Conservation (phyloP, 1,140 invertebrate species). For the Pantala flavescens region DNA sequence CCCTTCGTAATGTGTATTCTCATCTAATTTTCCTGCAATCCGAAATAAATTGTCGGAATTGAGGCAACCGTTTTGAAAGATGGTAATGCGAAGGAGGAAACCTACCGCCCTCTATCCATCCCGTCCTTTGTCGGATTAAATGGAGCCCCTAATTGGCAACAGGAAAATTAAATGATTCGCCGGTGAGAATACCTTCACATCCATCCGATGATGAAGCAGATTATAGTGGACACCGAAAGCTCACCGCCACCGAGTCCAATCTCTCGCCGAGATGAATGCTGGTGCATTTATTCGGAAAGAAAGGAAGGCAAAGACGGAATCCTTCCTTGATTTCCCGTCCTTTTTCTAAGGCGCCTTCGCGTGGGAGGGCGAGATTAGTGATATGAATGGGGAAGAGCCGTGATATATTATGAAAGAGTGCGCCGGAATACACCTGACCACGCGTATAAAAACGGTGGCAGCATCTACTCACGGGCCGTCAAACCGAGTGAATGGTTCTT, state of each 20-base stretch:
- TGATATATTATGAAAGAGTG: conserved; percentile 3
- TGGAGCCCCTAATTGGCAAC: neutral
- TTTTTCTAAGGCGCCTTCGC: neutral
- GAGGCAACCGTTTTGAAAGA: too few relatives aligned
- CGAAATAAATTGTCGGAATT: too few relatives aligned
- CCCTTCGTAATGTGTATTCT: too few relatives aligned
- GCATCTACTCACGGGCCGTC: neutral
- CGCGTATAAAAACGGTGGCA: neutral
- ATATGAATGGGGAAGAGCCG: neutral
- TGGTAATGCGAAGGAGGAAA: too few relatives aligned
- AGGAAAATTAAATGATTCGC: neutral
- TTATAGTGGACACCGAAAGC: neutral
- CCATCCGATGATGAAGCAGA: neutral
- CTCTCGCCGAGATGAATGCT: neutral
- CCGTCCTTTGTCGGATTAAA: too few relatives aligned
- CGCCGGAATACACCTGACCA: neutral
- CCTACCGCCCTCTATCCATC: too few relatives aligned
- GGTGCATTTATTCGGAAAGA: neutral
- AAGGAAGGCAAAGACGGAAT: neutral
- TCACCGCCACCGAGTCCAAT: neutral
- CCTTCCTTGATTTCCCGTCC: neutral
- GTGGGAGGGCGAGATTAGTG: too few relatives aligned
- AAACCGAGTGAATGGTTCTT: neutral
- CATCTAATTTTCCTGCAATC: too few relatives aligned
- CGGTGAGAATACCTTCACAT: neutral